Evolutionary conservation across 2,888 invertebrate genomes (phyloP).

Genomic region (Chalcis sispes): DNA sequence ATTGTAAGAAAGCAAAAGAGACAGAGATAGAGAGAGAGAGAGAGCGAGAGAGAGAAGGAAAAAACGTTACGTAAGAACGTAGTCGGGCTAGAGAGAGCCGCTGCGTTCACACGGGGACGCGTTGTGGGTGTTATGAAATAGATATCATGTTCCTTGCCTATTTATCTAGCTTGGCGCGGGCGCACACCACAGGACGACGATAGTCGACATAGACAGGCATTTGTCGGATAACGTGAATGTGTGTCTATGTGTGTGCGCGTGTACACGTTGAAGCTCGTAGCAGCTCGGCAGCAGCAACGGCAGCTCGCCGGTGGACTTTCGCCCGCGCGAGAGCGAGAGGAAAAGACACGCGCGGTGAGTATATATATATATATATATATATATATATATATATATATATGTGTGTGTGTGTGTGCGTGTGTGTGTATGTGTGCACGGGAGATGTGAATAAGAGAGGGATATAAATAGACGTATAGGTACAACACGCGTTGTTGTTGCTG

Average conservation of each 20-base stretch:
- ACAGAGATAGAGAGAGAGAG: background rate
- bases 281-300: no score
- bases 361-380: no score
- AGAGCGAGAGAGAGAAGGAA: conserved; percentile 23
- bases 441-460: no score
- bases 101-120: conserved; percentile 74
- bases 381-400: no score
- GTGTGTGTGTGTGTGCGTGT: no score
- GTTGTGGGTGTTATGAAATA: conserved; percentile 75
- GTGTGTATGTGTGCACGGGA: no score
- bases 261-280: background rate
- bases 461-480: conserved; percentile 14
- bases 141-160: conserved; percentile 72
- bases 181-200: conserved; percentile 59
- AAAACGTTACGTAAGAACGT: conserved; percentile 46
- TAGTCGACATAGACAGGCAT: conserved; percentile 59
- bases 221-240: conserved; percentile 55
- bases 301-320: no score
- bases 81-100: no score
- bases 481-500: conserved; percentile 3
- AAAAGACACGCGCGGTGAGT: conserved; percentile 5
- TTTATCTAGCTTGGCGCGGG: conserved; percentile 58
- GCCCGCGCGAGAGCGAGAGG: conserved; percentile 15
- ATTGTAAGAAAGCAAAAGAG: no score
- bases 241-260: background rate